Conservation (phyloP, 1,140 invertebrate genomes). For the Drosophila kikkawai region DNA sequence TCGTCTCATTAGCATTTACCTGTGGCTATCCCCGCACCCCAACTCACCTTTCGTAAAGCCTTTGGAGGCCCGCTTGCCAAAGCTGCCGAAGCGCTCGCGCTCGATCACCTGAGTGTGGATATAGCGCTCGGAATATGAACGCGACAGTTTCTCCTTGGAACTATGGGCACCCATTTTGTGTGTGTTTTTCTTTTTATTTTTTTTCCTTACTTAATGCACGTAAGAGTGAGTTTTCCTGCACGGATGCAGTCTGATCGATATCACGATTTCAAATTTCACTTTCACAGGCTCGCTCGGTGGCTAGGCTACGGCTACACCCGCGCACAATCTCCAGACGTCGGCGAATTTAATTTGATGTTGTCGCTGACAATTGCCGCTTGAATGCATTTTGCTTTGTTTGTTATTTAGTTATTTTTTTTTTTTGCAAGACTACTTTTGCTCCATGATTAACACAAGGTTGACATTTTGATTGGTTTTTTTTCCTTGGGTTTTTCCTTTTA, state of each 20-base stretch:
- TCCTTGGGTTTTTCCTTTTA: constrained; percentile 14
- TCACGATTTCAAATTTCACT: constrained; percentile 63
- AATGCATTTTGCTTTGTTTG: constrained; percentile 56
- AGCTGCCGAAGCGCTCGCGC: constrained; percentile 87
- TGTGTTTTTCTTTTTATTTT: neutral
- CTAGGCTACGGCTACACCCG: constrained; percentile 56
- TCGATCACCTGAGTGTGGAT: constrained; percentile 84
- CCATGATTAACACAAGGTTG: constrained; percentile 50
- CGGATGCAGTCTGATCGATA: constrained; percentile 47
- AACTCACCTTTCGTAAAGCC: constrained; percentile 75
- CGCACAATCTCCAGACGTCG: constrained; percentile 63
- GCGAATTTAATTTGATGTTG: constrained; percentile 72
- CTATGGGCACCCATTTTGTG: constrained; percentile 88
- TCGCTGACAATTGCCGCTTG: constrained; percentile 69
- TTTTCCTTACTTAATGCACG: constrained; percentile 8
- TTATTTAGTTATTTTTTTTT: constrained; percentile 20
- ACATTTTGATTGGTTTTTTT: constrained; percentile 54
- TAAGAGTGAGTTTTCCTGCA: constrained; percentile 30
- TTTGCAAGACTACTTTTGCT: constrained; percentile 31
- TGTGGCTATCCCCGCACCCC: neutral
- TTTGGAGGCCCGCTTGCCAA: constrained; percentile 85
- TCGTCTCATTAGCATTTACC: constrained; percentile 34
- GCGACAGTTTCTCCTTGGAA: constrained; percentile 89
- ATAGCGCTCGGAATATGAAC: constrained; percentile 86
- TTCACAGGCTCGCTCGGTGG: constrained; percentile 50